Evolutionary conservation across 2,888 invertebrate genomes (phyloP), one percentile per base, ranked within the genome.

Genomic region (Thyatira batis): DNA sequence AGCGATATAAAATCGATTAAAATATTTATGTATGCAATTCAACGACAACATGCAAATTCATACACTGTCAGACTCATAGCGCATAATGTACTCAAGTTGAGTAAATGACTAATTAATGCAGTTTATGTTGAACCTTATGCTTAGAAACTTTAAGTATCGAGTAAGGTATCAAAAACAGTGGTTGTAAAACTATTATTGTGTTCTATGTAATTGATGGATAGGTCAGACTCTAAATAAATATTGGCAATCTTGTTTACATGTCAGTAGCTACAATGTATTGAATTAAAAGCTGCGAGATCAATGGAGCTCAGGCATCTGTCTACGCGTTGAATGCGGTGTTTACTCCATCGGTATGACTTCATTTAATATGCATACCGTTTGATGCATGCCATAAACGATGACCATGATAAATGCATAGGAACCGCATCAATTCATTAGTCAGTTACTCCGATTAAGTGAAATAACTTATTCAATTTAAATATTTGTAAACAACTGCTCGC

Each of bases 321-420:
- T 52, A 67, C 58, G 63, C 64, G 64, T 71, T 72, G 63, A 72
- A 71, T 72, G 67, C 61, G 52, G 61, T 61, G 63, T 64, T 67
- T 58, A 68, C 69, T 76, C 65, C 78, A 73, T 64, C 63, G 61
- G 71, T 75, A 71, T 68, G 72, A 68, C 62, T 64, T 60, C 67
- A 73, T 78, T 73, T 71, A 80, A 80, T 80, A 85, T 84, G 83
- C 81, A 81, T 78, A 58, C 59, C 61, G 60, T 69, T 64, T 65
- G 78, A 80, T 76, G 74, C 67, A 69, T 67, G 55, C 39, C 8
- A 39, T 17, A 39, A 39, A 39, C 56, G 61, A 67, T 71, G 69
- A 75, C 73, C 75, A 69, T 75, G 78, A 81, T 82, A 73, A 80
- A 77, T 71, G 33, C 21, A 20, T 51, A n/a, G 46, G 21, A 48